These are phyloP conservation scores for Brenthis hecate DNA, from an alignment of 2,888 invertebrate genomes.

Conservation along the genomic window DNA sequence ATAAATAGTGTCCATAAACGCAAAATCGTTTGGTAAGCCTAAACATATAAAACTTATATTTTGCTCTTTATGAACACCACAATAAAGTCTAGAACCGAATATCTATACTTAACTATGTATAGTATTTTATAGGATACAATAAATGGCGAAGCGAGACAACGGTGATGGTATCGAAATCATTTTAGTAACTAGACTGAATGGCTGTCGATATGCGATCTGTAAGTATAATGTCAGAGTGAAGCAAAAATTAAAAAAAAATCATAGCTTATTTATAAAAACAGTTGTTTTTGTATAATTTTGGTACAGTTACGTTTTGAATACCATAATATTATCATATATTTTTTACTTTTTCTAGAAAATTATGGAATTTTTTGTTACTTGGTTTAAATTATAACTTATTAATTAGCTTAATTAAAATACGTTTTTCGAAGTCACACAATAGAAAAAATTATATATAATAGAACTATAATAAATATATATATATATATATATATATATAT, in stretches of 20 bases:
- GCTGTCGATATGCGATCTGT: conserved; percentile 46
- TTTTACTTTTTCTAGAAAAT: background rate
- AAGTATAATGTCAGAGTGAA: conserved; percentile 39
- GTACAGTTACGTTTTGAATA: too few species aligned
- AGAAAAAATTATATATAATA: too few species aligned
- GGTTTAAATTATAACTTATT: too few species aligned
- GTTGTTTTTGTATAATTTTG: too few species aligned
- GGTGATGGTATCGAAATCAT: conserved; percentile 59
- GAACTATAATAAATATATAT: too few species aligned
- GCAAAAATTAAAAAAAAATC: conserved; percentile 7
- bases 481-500: too few species aligned
- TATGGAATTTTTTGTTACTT: background rate
- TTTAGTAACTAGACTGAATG: conserved; percentile 69
- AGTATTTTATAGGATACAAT: conserved; percentile 32
- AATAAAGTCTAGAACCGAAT: conserved; percentile 15
- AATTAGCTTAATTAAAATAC: too few species aligned
- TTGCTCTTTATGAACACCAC: conserved; percentile 16
- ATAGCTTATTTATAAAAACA: too few species aligned
- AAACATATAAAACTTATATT: conserved; percentile 1
- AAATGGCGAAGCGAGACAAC: conserved; percentile 46
- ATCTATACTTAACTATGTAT: background rate
- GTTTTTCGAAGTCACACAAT: too few species aligned
- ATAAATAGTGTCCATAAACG: too few species aligned
- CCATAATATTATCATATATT: too few species aligned
- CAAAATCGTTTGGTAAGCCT: background rate